Base-by-base conservation (phyloP, 2,113 vertebrate genomes). In the Narcine bancroftii region DNA sequence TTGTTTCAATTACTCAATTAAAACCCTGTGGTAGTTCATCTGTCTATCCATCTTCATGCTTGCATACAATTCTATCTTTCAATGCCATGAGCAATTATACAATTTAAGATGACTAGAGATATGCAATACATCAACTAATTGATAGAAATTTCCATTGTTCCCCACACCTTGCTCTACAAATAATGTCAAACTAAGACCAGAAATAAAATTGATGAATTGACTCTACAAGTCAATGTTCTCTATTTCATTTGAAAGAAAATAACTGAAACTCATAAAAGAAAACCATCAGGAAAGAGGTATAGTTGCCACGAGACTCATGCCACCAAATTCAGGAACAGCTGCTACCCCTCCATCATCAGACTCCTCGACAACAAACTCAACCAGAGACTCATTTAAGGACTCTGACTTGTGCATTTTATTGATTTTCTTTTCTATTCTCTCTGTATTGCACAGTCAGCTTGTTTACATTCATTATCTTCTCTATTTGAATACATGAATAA, bases 191-290 rank as follows among this genome's bases (percentile, higher is more conserved):
- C 17, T 89, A 42, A 91, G 15, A 42, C 39, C 39, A 91, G 63
- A 21, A 69, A 91, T 71, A 21, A 29, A 89, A 66, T 91, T 91
- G 89, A 47, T 69, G 39, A 69, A 91, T 91, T 91, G 89, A 91
- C 69, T 69, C 39, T 47, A 69, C 24, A 45, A 69, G 24, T 7
- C 26, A 24, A 66, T 69, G 42, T 39, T 69, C 42, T 69, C 89
- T 69, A 42, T 69, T 91, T 47, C 89, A 69, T 69, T 91, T 39
- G 65, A 21, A 91, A 42, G 56, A 63, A 89, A 26, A 36, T 45
- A 91, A 33, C 66, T 69, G 21, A 69, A 71, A 47, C 26, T 65
- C 56, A 89, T 89, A 65, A 89, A 89, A 36, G 65, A 69, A 91
- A 91, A 50, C 69, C 65, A 89, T n/a, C n/a, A n/a, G n/a, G n/a